A percentile compares a stretch with the other conserved stretches of the same genome.
These are phyloP conservation scores for Andrena cerasifolii DNA, from an alignment of 1,140 invertebrate species.

Conservation along the genomic window DNA sequence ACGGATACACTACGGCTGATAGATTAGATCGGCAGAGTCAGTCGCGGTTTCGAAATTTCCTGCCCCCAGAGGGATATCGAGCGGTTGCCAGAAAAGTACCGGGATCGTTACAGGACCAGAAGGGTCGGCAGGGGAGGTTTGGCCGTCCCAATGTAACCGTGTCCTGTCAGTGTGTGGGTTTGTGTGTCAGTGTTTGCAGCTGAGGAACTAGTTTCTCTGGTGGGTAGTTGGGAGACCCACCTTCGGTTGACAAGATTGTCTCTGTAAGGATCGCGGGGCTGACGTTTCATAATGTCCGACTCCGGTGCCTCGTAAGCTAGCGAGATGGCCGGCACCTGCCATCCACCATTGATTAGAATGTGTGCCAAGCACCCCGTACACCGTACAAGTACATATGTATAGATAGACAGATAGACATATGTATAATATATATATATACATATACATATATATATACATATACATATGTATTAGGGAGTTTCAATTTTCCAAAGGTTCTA, in stretches of 20 bases:
- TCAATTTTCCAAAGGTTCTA: no score
- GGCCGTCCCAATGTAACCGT: background rate
- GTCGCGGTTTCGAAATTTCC: no score
- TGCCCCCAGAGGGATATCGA: no score
- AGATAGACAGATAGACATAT: slow-evolving; percentile 40
- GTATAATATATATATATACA: slow-evolving; percentile 44
- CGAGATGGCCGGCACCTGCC: slow-evolving; percentile 96
- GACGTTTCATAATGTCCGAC: slow-evolving; percentile 98
- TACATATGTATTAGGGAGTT: slow-evolving; percentile 52
- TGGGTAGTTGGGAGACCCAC: slow-evolving; percentile 82
- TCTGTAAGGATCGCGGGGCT: slow-evolving; percentile 95
- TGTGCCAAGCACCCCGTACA: slow-evolving; percentile 61
- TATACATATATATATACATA: slow-evolving; percentile 48
- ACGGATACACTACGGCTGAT: no score
- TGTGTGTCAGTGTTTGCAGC: slow-evolving; percentile 16
- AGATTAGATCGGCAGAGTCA: no score
- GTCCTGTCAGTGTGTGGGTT: no score
- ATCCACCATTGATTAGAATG: slow-evolving; percentile 82
- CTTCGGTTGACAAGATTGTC: slow-evolving; percentile 98
- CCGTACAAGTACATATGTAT: slow-evolving; percentile 54
- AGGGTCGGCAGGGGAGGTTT: background rate
- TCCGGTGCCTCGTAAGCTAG: slow-evolving; percentile 98
- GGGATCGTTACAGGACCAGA: no score
- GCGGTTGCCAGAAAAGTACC: no score
- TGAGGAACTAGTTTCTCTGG: slow-evolving; percentile 64